Percentiles rank a stretch among this genome's conserved stretches.
Evolutionary conservation across 2,113 vertebrate genomes (phyloP).

Genomic region (Thamnophis sirtalis): DNA sequence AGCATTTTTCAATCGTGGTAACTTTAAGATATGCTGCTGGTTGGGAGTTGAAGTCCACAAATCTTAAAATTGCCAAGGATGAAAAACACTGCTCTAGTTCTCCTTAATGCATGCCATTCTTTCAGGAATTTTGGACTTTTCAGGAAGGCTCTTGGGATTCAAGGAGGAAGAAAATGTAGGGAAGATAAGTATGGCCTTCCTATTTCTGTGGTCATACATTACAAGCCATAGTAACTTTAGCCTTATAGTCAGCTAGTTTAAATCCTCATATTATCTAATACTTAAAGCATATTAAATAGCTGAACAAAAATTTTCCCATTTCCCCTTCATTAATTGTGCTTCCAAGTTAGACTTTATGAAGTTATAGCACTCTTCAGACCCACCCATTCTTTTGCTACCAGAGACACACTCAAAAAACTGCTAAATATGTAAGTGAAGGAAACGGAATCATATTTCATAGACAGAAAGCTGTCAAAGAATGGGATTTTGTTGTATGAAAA

Average conservation of each 20-base stretch:
- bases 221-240: not conserved
- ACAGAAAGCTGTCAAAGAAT: not conserved
- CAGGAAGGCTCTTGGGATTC: not conserved
- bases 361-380: not conserved
- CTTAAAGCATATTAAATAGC: not conserved
- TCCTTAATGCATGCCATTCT: not conserved
- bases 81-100: not conserved
- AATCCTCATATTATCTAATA: not conserved
- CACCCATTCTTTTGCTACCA: not conserved
- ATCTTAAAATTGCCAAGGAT: not conserved
- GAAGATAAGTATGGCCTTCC: not conserved
- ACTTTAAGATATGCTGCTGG: not conserved
- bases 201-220: not conserved
- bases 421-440: not conserved
- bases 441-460: not conserved
- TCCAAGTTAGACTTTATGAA: not conserved
- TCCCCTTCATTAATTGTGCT: not conserved
- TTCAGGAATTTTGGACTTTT: not conserved
- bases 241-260: not conserved
- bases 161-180: not conserved
- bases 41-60: not conserved
- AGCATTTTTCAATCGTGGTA: not conserved
- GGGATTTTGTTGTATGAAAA: not conserved
- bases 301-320: not conserved
- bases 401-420: not conserved